Conservation (phyloP, 2,797 vertebrate genomes). For the Bradypodion ventrale region DNA sequence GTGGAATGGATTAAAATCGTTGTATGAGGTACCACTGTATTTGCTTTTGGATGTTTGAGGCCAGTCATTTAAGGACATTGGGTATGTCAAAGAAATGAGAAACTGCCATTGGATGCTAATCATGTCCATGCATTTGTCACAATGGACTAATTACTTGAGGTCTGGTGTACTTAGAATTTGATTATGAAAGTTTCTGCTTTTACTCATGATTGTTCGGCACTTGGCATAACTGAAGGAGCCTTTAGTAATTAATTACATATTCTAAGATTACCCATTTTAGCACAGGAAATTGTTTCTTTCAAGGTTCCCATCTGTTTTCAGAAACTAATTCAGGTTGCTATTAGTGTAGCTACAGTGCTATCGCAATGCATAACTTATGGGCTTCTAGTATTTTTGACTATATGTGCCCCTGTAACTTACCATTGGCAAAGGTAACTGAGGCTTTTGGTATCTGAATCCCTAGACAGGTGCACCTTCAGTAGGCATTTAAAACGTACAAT, state of each 20-base stretch:
- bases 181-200: slow-evolving; percentile 22
- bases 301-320: not conserved
- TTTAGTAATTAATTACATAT: slow-evolving; percentile 39
- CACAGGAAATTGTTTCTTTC: slow-evolving; percentile 19
- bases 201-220: slow-evolving; percentile 39
- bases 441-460: not conserved
- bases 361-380: not conserved
- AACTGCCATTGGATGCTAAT: slow-evolving; percentile 12
- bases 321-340: slow-evolving; percentile 25
- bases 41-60: not conserved
- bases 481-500: not conserved
- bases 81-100: slow-evolving; percentile 1
- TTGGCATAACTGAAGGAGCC: slow-evolving; percentile 26
- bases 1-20: too few relatives aligned
- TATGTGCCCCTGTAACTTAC: not conserved
- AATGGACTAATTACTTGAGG: slow-evolving; percentile 40
- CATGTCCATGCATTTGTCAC: not conserved
- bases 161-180: slow-evolving; percentile 15
- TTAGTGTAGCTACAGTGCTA: not conserved
- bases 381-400: not conserved
- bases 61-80: not conserved
- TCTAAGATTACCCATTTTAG: slow-evolving; percentile 38
- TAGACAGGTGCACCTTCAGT: not conserved
- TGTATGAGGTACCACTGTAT: too few relatives aligned
- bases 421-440: not conserved